These are phyloP conservation scores for Mus pahari DNA, from an alignment of 2,113 vertebrate species.

Conservation along the genomic window DNA sequence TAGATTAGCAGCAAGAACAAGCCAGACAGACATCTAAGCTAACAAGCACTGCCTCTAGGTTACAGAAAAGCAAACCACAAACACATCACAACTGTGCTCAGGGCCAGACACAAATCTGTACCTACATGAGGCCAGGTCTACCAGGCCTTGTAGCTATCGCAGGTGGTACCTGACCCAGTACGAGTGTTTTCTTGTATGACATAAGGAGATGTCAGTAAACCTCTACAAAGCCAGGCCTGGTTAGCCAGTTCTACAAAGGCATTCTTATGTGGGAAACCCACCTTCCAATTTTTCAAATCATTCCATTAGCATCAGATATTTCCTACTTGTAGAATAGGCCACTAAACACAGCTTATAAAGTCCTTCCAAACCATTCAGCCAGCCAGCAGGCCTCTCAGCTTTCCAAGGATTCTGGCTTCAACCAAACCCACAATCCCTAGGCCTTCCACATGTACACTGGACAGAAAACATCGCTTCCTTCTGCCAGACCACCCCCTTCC, in stretches of 20 bases:
- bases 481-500: neutral
- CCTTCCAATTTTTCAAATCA: neutral
- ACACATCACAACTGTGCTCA: neutral
- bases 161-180: neutral
- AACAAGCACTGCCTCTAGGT: neutral
- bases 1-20: neutral
- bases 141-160: neutral
- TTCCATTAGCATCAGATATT: conserved; percentile 49
- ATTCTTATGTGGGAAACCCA: conserved; percentile 44
- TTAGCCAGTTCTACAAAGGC: neutral
- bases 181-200: too few relatives aligned
- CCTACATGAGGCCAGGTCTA: neutral
- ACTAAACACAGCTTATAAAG: conserved; percentile 63
- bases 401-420: conserved; percentile 51
- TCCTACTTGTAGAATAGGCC: conserved; percentile 76
- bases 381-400: conserved; percentile 56
- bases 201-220: neutral
- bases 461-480: conserved; percentile 47
- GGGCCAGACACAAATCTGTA: neutral
- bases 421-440: conserved; percentile 60
- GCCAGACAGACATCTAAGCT: neutral
- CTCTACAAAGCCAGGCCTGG: neutral
- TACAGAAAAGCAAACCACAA: neutral
- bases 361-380: conserved; percentile 46
- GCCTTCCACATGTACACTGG: neutral